Evolutionary conservation across 2,888 invertebrate species (phyloP), one percentile per base, ranked within the genome.

Genomic region (Hecatera dysodea): DNA sequence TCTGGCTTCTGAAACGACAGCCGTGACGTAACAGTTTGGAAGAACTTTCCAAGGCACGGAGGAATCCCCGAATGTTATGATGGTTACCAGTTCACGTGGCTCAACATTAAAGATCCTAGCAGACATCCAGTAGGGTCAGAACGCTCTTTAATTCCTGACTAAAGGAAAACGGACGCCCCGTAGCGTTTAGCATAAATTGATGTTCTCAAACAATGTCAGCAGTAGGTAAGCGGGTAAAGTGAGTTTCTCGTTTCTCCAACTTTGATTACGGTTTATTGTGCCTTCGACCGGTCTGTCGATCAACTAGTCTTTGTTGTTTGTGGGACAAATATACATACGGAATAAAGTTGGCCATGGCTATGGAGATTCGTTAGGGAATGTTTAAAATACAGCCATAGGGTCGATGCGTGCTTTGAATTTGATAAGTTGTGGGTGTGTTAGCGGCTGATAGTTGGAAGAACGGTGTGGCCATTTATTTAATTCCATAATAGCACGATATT

Each of bases 201-300:
- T 82, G 80, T 68, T 65, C 77, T 67, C 83, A 86, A 87, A 90
- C 88, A 87, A 85, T 86, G 82, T 87, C 78, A 80, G 83, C 73
- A 74, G 78, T 68, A 77, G 74, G 77, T 77, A 73, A 84, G 72
- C 75, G 81, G 83, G 85, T 81, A 77, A 81, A 82, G 79, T 72
- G 83, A 88, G 89, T 89, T 89, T 82, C 80, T 76, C 86, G 88
- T 89, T 89, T 82, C 81, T 75, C 86, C 78, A 90, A 90, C 86
- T 91, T 91, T 87, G 88, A 91, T 92, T 90, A 89, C 88, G 82
- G 87, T 87, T 84, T 84, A 89, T 89, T 91, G 87, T 88, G 84
- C 78, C 75, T 59, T 71, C 65, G 57, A 72, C 73, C 71, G 74
- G 79, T 73, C 75, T 73, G 80, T 81, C 83, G 76, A 86, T 81